Evolutionary conservation across 1,140 invertebrate genomes (phyloP), one percentile per base, ranked within the genome.

Genomic region (Monomorium pharaonis): DNA sequence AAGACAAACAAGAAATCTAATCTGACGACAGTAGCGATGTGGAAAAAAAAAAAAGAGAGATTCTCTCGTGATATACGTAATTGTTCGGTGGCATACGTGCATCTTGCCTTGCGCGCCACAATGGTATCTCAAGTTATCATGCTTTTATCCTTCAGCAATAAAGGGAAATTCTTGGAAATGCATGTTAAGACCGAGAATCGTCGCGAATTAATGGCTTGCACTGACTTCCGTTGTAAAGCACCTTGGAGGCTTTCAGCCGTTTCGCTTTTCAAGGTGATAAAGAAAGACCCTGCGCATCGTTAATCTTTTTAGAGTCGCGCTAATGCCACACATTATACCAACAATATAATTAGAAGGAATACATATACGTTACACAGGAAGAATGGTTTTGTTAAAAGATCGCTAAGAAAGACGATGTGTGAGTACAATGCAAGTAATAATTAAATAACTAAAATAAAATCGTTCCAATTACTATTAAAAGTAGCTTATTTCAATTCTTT

Each of bases 141-240:
- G 30, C 27, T 69, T 27, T 24, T 58, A 42, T 60, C 18, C 37
- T 60, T 65, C 33, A 33, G 21, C 24, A 44, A 44, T 81, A 42
- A 24, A 60, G 14, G 21, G 14, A 72, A 58, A 58, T 83, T 83
- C 24, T 30, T 30, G 24, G 9, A 60, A 47, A 72, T 1, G 12
- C 51, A n/a, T 12, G 30, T 14, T 18, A 72, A n/a, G 6, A n/a
- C 33, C 16, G 12, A 56, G 37, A n/a, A 81, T 56, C 18, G 42
- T 18, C 27, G 27, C 51, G 14, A 72, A 83, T 83, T 83, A 83
- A 83, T 83, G 51, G 33, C n/a, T 58, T 12, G 24, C 78, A 33
- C 27, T 18, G 24, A 74, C 54, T 81, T 58, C 27, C 49, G n/a
- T 51, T 51, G 16, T 21, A 24, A 67, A 80, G 30, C 47, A 37